Conservation (phyloP, 2,888 invertebrate genomes). For the Buathra laborator region DNA sequence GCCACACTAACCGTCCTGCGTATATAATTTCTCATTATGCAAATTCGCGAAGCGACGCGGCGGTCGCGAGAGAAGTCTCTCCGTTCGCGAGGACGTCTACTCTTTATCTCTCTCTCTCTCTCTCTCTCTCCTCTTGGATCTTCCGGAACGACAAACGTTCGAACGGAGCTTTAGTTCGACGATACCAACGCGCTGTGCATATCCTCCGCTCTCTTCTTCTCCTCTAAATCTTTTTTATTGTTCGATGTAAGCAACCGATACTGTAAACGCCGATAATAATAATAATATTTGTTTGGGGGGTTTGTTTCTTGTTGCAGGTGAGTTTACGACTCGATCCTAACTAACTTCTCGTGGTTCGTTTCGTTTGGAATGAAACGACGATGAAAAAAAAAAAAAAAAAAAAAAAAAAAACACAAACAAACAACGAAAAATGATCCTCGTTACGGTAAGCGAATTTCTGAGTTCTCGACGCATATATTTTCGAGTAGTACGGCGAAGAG, state of each 20-base stretch:
- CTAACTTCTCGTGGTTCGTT: constrained; percentile 43
- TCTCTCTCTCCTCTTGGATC: background rate
- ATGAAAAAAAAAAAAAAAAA: constrained; percentile 24
- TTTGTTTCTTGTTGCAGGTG: constrained; percentile 66
- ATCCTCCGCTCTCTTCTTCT: background rate
- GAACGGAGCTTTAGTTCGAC: background rate
- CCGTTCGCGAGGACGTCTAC: constrained; percentile 43
- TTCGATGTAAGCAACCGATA: background rate
- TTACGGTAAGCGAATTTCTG: constrained; percentile 54
- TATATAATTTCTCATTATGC: constrained; percentile 80
- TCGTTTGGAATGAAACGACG: constrained; percentile 6
- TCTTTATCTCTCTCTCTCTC: background rate
- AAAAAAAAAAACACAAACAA: constrained; percentile 18
- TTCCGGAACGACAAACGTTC: constrained; percentile 52
- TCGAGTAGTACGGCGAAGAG: too few species aligned
- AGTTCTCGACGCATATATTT: constrained; percentile 25
- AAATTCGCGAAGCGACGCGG: constrained; percentile 70
- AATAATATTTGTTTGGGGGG: constrained; percentile 54
- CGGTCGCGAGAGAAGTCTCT: constrained; percentile 48
- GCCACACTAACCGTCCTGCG: constrained; percentile 60
- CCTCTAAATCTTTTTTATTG: background rate
- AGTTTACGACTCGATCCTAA: constrained; percentile 63
- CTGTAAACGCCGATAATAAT: constrained; percentile 24
- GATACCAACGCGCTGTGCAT: background rate
- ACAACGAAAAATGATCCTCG: constrained; percentile 8